These are phyloP conservation scores for Pseudorhiza aurosa DNA, from an alignment of 30 jellyfish, hydroid and myxozoan species.

Conservation along the genomic window DNA sequence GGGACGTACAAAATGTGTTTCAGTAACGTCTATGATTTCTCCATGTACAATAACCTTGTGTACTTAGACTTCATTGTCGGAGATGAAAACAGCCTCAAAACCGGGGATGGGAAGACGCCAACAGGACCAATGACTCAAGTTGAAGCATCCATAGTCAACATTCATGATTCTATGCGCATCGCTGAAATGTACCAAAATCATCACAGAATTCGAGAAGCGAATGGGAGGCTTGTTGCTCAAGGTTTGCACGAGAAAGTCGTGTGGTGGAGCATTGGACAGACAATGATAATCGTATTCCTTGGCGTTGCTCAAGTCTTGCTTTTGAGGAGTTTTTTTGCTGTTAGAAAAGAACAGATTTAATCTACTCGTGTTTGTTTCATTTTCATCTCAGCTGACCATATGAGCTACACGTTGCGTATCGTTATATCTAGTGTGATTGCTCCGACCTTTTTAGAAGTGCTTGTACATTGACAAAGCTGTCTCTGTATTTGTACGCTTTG, in stretches of 20 bases:
- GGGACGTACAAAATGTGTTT: constrained; percentile 96
- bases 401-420: too few relatives aligned
- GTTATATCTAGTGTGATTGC: too few relatives aligned
- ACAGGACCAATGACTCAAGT: constrained; percentile 90
- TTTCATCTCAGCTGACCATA: too few relatives aligned
- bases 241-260: constrained; percentile 82
- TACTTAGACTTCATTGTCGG: constrained; percentile 89
- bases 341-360: constrained; percentile 87
- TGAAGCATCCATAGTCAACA: constrained; percentile 93
- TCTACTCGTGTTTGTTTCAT: too few relatives aligned
- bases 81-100: constrained; percentile 69
- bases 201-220: constrained; percentile 96
- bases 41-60: constrained; percentile 90
- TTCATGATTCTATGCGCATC: constrained; percentile 91
- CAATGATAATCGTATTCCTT: constrained; percentile 56
- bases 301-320: constrained; percentile 83
- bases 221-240: constrained; percentile 84
- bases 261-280: constrained; percentile 98
- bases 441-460: too few relatives aligned
- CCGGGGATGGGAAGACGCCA: constrained; percentile 41
- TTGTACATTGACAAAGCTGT: too few relatives aligned
- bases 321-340: constrained; percentile 84
- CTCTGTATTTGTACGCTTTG: too few relatives aligned
- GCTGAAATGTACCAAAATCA: constrained; percentile 96
- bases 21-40: constrained; percentile 88